These are phyloP conservation scores for Heliocidaris tuberculata DNA, from an alignment of 35 echinoderm and acorn worm species.

Conservation along the genomic window DNA sequence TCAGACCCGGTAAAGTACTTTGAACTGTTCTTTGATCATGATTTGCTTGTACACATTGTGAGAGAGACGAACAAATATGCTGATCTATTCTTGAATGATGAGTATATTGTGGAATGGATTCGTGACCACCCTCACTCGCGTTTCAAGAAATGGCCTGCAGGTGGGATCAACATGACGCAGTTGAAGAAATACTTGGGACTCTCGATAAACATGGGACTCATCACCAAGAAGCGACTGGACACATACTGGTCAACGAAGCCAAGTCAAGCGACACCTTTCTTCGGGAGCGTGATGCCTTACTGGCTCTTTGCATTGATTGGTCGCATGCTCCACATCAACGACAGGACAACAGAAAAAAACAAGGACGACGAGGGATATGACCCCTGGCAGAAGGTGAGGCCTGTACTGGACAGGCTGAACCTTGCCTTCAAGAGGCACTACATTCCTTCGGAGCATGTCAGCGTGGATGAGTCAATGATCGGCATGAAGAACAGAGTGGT, in stretches of 20 bases:
- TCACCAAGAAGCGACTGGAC: neutral
- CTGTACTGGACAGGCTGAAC: neutral
- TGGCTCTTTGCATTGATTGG: neutral
- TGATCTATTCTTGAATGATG: neutral
- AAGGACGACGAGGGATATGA: neutral
- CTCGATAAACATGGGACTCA: neutral
- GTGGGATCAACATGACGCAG: neutral
- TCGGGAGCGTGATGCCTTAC: neutral
- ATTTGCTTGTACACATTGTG: neutral
- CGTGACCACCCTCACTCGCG: neutral
- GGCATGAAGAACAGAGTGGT: neutral
- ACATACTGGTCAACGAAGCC: neutral
- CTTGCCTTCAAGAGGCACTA: neutral
- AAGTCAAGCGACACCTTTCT: neutral
- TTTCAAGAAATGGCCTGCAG: neutral
- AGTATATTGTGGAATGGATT: neutral
- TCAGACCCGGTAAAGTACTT: neutral
- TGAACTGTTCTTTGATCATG: neutral
- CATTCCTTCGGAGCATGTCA: neutral
- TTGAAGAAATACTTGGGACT: slow-evolving; percentile 11
- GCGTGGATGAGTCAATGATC: neutral
- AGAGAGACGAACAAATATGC: slow-evolving; percentile 26
- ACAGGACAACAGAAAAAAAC: neutral
- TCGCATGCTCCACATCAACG: neutral
- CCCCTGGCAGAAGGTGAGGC: slow-evolving; percentile 37